Evolutionary conservation across 64 coral and sea anemone species (phyloP), one percentile per base, ranked within the genome.

Genomic region (Dendrophyllia cribrosa): DNA sequence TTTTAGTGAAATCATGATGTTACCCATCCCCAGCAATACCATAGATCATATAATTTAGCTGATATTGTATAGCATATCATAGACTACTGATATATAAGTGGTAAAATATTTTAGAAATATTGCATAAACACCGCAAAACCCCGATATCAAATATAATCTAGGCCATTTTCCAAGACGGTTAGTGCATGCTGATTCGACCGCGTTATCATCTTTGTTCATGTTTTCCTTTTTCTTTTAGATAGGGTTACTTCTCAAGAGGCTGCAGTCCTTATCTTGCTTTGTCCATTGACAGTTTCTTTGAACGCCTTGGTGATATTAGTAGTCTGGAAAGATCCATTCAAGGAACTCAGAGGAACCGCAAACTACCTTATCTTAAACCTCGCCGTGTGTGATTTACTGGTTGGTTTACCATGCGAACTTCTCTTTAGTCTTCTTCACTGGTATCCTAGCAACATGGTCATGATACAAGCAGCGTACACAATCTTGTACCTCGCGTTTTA

Each of bases 291-390:
- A 4, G 85, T 82, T 59, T 34, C 64, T 43, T 86, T 73, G 50
- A 96, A 96, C 59, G 51, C 51, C 12, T 47, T 94, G 25, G 95
- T 97, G 43, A 64, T 97, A 43, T 13, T 87, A 45, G 77, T 79
- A 14, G 64, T 97, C 53, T 83, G 68, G 13, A 91, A 76, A 55
- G 95, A 97, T 74, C 95, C 95, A 79, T 89, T 89, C 16, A 97
- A 94, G 15, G 92, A 97, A 51, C 82, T 97, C 4, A 90, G 88
- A 71, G 89, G 92, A 44, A 87, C 86, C 67, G 80, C 95, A 5
- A 94, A 97, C 59, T 86, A 64, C 16, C 47, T 97, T 43, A 80
- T 97, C 2, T 66, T 91, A 50, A 97, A 97, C 51, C 87, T 97
- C 11, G 95, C 95, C 9, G 44, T 85, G 20, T 87, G 80, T 82